Evolutionary conservation across 2,888 invertebrate species (phyloP).

Genomic region (Lasiommata megera): DNA sequence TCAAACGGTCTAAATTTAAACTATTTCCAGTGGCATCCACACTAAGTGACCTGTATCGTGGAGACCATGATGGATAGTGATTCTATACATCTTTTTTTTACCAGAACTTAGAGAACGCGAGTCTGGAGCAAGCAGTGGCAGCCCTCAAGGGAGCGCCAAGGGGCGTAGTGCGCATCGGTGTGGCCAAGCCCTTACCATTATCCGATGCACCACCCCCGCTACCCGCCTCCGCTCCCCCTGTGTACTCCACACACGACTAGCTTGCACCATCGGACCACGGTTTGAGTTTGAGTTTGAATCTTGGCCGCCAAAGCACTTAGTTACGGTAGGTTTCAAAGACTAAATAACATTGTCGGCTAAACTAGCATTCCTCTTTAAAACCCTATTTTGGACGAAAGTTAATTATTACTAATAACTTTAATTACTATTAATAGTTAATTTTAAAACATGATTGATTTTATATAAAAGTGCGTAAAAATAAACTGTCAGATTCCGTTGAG

Average conservation of each 20-base stretch:
- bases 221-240: slow-evolving; percentile 55
- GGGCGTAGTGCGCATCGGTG: slow-evolving; percentile 97
- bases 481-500: no score
- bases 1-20: no score
- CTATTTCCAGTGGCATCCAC: no score
- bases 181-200: slow-evolving; percentile 94
- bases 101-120: slow-evolving; percentile 93
- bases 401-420: no score
- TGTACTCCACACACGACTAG: slow-evolving; percentile 18
- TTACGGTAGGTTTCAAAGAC: background rate
- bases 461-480: no score
- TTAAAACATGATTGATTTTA: no score
- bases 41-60: no score
- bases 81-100: background rate
- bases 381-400: no score
- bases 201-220: slow-evolving; percentile 83
- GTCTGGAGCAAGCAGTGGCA: slow-evolving; percentile 97
- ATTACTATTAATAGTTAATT: no score
- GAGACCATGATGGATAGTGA: no score
- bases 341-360: no score
- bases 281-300: background rate
- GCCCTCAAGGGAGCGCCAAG: slow-evolving; percentile 97
- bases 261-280: background rate
- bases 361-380: no score
- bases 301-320: background rate